Percentiles rank a stretch among this genome's conserved stretches.
These are phyloP conservation scores for Atta texana DNA, from an alignment of 1,140 invertebrate species.

Conservation along the genomic window DNA sequence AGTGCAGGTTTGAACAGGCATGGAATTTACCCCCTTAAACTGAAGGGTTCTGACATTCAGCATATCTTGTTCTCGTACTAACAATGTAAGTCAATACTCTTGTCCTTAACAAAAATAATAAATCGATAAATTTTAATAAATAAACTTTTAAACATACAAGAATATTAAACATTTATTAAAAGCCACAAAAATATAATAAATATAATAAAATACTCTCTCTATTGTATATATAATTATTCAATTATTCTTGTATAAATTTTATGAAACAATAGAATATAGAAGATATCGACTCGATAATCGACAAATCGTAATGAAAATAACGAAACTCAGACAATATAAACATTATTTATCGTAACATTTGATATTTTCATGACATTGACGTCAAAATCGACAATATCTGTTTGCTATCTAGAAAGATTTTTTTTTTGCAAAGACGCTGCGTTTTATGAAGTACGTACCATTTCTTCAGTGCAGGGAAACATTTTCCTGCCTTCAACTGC, in stretches of 20 bases:
- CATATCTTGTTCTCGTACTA: background rate
- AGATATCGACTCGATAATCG: background rate
- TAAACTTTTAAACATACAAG: background rate
- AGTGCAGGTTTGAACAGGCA: constrained; percentile 78
- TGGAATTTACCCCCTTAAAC: constrained; percentile 57
- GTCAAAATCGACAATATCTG: no score
- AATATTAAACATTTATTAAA: background rate
- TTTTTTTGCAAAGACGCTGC: constrained; percentile 23
- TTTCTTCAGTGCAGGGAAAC: constrained; percentile 88
- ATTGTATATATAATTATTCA: constrained; percentile 10
- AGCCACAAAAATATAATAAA: background rate
- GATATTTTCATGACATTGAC: no score
- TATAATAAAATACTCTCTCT: background rate
- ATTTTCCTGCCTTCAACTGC: constrained; percentile 88
- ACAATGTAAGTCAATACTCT: background rate
- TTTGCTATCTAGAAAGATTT: background rate
- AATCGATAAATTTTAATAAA: constrained; percentile 13
- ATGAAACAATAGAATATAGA: background rate
- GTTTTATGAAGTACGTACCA: constrained; percentile 84
- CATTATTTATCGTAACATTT: no score
- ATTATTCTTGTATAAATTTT: constrained; percentile 18
- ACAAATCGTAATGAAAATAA: constrained; percentile 21
- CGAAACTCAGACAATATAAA: background rate
- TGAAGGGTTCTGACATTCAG: background rate
- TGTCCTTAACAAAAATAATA: background rate